Conservation (phyloP, 2,888 invertebrate genomes). For the Xanthorhoe spadicearia region DNA sequence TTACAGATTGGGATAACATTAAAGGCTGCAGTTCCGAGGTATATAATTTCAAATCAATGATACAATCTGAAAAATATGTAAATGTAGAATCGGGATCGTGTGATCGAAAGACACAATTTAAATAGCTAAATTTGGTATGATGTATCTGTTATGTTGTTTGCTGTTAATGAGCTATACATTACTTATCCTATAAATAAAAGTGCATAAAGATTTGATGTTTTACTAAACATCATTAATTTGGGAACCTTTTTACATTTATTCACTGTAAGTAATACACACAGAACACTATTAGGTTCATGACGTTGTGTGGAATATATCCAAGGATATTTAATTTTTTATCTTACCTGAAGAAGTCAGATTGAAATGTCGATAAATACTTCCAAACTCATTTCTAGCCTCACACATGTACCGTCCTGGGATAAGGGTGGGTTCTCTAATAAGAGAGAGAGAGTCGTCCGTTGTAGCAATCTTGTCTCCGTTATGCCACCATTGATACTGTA, state of each 20-base stretch:
- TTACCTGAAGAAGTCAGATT: constrained; percentile 52
- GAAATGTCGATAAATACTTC: constrained; percentile 54
- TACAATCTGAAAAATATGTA: constrained; percentile 57
- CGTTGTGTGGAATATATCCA: too few species aligned
- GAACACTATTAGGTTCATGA: too few species aligned
- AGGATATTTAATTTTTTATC: too few species aligned
- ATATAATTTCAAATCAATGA: constrained; percentile 50
- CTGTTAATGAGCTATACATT: too few species aligned
- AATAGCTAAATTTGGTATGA: too few species aligned
- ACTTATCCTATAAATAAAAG: too few species aligned
- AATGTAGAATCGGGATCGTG: background rate
- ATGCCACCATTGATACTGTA: constrained; percentile 58
- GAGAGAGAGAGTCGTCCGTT: constrained; percentile 40
- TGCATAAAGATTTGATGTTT: too few species aligned
- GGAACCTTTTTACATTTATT: too few species aligned
- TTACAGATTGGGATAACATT: constrained; percentile 41
- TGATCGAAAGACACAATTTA: background rate
- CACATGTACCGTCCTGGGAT: constrained; percentile 58
- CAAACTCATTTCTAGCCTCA: constrained; percentile 56
- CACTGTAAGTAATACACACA: too few species aligned
- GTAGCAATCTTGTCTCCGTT: constrained; percentile 46
- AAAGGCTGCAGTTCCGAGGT: constrained; percentile 49
- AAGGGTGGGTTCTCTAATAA: constrained; percentile 47
- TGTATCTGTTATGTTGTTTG: background rate
- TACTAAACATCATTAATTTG: too few species aligned